Conservation (phyloP, 2,888 invertebrate species). For the Hydroisotoma schaefferi region DNA sequence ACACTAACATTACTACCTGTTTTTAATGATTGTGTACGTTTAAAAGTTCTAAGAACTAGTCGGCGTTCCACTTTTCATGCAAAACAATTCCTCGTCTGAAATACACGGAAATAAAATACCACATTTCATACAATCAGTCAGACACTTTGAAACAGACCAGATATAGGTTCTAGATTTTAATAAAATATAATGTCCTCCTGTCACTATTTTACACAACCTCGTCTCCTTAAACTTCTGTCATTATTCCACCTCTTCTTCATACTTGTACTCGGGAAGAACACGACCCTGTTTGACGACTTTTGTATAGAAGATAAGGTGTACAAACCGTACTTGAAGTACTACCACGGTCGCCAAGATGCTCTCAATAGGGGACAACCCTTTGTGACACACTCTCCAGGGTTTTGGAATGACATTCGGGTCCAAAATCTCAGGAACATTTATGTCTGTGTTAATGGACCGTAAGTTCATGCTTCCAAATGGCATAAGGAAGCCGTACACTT, state of each 20-base stretch:
- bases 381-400: slow-evolving; percentile 21
- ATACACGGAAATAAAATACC: too few species aligned
- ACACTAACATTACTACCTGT: too few species aligned
- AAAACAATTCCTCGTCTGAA: too few species aligned
- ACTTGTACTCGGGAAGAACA: not conserved
- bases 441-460: slow-evolving; percentile 33
- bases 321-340: slow-evolving; percentile 23
- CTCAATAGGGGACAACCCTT: not conserved
- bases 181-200: not conserved
- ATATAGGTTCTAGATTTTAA: not conserved
- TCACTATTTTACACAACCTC: too few species aligned
- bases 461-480: not conserved
- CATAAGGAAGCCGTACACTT: too few species aligned
- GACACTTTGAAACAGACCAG: not conserved
- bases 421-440: slow-evolving; percentile 18
- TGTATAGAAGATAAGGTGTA: slow-evolving; percentile 20
- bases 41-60: too few species aligned
- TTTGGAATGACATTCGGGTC: slow-evolving; percentile 12
- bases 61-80: too few species aligned
- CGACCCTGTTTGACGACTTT: slow-evolving; percentile 8
- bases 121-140: too few species aligned
- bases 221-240: too few species aligned
- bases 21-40: too few species aligned
- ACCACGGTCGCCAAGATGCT: slow-evolving; percentile 12
- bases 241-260: too few species aligned